Conservation (phyloP, 2,113 vertebrate genomes). For the Pelusios castaneus region DNA sequence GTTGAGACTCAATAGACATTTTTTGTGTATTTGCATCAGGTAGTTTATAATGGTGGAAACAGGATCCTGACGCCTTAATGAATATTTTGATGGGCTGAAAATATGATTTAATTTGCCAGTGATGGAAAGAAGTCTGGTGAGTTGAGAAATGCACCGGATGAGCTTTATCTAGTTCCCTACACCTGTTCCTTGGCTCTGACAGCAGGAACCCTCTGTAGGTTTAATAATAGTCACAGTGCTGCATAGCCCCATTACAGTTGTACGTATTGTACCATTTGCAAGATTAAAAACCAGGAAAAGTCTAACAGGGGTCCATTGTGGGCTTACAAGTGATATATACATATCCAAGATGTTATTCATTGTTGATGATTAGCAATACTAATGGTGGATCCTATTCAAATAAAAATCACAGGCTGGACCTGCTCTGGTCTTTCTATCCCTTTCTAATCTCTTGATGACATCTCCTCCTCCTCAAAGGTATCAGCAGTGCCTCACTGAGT, state of each 20-base stretch:
- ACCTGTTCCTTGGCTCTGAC: neutral
- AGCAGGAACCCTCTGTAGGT: neutral
- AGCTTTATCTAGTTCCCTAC: neutral
- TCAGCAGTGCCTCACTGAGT: neutral
- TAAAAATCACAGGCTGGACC: neutral
- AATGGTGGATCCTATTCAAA: neutral
- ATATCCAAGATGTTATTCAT: neutral
- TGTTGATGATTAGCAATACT: neutral
- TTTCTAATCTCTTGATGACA: neutral
- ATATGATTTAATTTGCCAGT: accelerated
- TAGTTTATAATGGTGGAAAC: neutral
- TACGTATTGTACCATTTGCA: neutral
- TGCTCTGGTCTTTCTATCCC: neutral
- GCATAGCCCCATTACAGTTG: neutral
- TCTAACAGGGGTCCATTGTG: neutral
- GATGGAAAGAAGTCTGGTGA: neutral
- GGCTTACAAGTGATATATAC: neutral
- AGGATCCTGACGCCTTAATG: neutral
- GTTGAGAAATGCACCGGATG: no score
- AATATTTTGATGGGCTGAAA: neutral
- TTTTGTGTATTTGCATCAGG: neutral
- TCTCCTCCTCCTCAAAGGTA: neutral
- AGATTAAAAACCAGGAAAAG: neutral
- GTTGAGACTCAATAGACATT: neutral
- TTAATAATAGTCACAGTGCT: neutral